Evolutionary conservation across 2,797 vertebrate genomes (phyloP), one percentile per base, ranked within the genome.

Genomic region (Chlorospingus semifuscus): DNA sequence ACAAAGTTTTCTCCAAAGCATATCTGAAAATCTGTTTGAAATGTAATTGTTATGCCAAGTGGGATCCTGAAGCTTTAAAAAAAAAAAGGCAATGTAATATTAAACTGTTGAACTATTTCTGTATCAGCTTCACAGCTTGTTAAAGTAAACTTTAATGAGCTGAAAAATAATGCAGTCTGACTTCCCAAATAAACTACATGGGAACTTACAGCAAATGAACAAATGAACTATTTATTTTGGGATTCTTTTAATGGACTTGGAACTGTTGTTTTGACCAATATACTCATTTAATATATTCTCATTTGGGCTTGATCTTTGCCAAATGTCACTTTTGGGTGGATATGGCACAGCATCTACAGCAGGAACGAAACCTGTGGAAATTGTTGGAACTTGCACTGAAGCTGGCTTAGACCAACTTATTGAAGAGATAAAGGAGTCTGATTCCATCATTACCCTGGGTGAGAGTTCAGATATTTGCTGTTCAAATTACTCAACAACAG

Each of bases 281-380:
- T 37, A 23, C 47, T 93, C 21, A n/a, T 85, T 87, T 77, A 57
- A 59, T 81, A 61, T 1, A 3, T 89, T 90, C 55, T 49, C 69
- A n/a, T 66, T 44, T 82, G 98, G 98, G 98, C 98, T 12, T 97
- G 98, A 53, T 98, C 98, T 47, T 97, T 98, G 83, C 98, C 98
- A 74, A 98, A 98, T 64, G 98, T 98, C 59, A 97, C 98, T 97
- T 93, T 96, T 98, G 88, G 98, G 98, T 46, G 98, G 98, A 37
- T 98, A 97, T 12, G 98, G 98, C 56, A 98, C 97, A 90, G 97
- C 98, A 30, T 98, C 98, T 83, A 98, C 98, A 15, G 93, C 97
- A 9, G 97, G 97, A 30, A 98, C 98, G 17, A 99, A 98, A 90
- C 97, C 97, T 81, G 97, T 98, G 97, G 98, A 98, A 97, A 98